phyloP scores from a whole-genome alignment of 2,888 invertebrate genomes.

The Palloptera scutellata region DNA sequence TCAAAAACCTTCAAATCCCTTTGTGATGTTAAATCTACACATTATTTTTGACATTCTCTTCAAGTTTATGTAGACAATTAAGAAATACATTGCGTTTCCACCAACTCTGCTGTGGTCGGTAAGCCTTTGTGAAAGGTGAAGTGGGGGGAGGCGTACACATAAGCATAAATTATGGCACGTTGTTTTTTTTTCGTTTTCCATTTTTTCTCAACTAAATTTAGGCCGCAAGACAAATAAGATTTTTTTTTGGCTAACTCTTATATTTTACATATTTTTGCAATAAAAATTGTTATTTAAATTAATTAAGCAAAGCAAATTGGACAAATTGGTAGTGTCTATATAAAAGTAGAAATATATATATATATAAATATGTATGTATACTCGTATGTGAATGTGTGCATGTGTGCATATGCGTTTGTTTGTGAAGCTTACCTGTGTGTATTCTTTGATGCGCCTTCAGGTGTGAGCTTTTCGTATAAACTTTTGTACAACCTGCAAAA shows the following conservation, averaged over 20 bases:
- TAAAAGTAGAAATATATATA: background rate
- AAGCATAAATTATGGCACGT: conserved; percentile 32
- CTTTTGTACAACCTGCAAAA: conserved; percentile 88
- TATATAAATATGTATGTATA: background rate
- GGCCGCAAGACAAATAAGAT: conserved; percentile 17
- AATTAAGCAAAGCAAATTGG: conserved; percentile 31
- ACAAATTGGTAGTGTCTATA: conserved; percentile 17
- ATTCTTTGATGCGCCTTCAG: conserved; percentile 97
- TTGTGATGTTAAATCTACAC: too few relatives aligned
- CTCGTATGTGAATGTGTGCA: background rate
- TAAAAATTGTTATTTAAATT: conserved; percentile 33
- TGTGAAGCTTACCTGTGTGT: conserved; percentile 83
- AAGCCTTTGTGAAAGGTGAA: too few relatives aligned
- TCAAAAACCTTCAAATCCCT: too few relatives aligned
- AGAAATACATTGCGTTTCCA: too few relatives aligned
- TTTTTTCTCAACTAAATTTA: conserved; percentile 21
- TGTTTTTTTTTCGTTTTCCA: background rate
- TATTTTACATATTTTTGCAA: conserved; percentile 10
- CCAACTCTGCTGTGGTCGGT: too few relatives aligned
- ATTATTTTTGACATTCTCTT: too few relatives aligned
- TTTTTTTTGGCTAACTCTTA: background rate
- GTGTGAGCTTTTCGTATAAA: conserved; percentile 97
- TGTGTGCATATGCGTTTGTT: background rate
- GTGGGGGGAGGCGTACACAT: conserved; percentile 4
- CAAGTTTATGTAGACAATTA: too few relatives aligned